Conservation (phyloP, 2,888 invertebrate species). For the Noctua fimbriata region DNA sequence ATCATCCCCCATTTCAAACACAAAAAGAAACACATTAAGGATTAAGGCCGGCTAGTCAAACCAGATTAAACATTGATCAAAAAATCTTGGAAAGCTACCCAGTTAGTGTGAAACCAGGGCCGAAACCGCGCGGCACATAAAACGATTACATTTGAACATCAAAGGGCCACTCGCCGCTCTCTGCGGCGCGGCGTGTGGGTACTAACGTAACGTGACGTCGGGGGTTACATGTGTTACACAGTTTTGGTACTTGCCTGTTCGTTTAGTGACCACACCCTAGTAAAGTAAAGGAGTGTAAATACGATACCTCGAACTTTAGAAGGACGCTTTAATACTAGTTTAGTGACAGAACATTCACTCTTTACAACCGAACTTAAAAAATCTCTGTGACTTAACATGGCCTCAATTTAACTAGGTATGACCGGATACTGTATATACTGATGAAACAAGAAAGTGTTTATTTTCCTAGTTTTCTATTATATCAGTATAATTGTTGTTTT, state of each 20-base stretch:
- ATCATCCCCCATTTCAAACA: not conserved
- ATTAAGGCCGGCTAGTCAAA: constrained; percentile 4
- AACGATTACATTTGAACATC: constrained; percentile 60
- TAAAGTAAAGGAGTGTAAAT: not conserved
- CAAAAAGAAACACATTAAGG: constrained; percentile 35
- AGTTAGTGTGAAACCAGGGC: constrained; percentile 48
- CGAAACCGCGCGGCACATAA: constrained; percentile 54
- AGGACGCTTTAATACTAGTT: not conserved
- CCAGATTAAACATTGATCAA: constrained; percentile 46
- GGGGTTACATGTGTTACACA: constrained; percentile 7
- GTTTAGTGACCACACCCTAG: constrained; percentile 14
- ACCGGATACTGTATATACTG: too few relatives aligned
- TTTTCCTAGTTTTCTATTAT: too few relatives aligned
- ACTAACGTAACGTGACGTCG: constrained; percentile 15
- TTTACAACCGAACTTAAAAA: not conserved
- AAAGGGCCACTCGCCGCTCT: constrained; percentile 47
- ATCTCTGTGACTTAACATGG: not conserved
- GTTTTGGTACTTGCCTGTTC: not conserved
- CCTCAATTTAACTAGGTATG: not conserved
- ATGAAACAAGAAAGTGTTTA: not conserved
- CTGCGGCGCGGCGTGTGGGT: constrained; percentile 22
- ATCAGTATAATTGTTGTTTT: not conserved
- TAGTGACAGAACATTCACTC: not conserved
- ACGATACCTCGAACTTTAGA: constrained; percentile 5
- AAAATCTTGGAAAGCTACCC: constrained; percentile 47